Conservation (phyloP, 2,113 vertebrate species). For the Ciconia boyciana region DNA sequence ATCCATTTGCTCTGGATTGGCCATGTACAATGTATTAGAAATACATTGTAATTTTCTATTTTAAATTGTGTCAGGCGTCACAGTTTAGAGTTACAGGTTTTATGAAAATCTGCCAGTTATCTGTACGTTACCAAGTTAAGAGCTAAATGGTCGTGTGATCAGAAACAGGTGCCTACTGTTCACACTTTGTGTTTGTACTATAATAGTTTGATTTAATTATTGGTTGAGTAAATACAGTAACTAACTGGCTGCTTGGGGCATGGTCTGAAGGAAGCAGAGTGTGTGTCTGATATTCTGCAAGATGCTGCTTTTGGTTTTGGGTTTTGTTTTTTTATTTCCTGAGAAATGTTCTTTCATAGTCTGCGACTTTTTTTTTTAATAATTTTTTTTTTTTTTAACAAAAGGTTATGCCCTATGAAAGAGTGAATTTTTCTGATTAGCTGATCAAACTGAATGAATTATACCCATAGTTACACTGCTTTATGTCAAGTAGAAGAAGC, state of each 20-base stretch:
- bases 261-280: neutral
- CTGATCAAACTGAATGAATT: neutral
- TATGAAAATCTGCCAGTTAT: neutral
- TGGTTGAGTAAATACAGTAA: neutral
- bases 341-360: neutral
- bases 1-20: neutral
- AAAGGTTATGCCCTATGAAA: neutral
- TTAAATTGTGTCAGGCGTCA: neutral
- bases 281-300: neutral
- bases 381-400: neutral
- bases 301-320: neutral
- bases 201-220: neutral
- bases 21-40: neutral
- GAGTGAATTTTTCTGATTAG: neutral
- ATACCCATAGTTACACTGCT: neutral
- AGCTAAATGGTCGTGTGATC: neutral
- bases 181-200: neutral
- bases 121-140: neutral
- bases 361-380: neutral
- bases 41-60: neutral
- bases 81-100: neutral
- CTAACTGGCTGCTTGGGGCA: neutral
- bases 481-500: neutral
- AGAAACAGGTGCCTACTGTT: neutral
- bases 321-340: neutral